Evolutionary conservation across 1,140 invertebrate species (phyloP).

Genomic region (Metopolophium dirhodum): DNA sequence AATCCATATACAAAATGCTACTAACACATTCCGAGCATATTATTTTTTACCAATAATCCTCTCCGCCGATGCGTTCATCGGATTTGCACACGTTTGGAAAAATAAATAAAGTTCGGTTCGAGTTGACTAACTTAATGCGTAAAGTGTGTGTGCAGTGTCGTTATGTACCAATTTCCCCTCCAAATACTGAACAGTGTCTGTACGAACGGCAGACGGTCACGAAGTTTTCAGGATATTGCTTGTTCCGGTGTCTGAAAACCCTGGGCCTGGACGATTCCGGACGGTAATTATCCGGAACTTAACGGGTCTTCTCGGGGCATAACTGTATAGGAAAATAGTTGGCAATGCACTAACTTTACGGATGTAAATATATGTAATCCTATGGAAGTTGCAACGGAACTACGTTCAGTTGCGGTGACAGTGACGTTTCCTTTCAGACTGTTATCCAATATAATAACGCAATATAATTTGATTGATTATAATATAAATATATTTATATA

Average conservation of each 20-base stretch:
- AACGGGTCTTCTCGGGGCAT: not conserved
- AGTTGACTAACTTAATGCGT: not conserved
- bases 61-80: not conserved
- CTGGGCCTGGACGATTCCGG: not conserved
- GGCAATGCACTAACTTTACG: not conserved
- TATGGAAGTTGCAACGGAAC: not conserved
- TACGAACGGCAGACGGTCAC: not conserved
- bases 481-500: no score
- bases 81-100: not conserved
- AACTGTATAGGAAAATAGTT: not conserved
- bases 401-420: not conserved
- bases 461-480: not conserved
- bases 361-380: not conserved
- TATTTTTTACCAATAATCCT: not conserved
- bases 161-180: not conserved
- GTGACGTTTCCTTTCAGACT: not conserved
- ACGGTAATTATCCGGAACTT: conserved; percentile 35
- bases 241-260: conserved; percentile 22
- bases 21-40: not conserved
- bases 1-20: no score
- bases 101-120: not conserved
- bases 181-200: not conserved
- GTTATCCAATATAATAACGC: not conserved
- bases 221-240: conserved; percentile 37
- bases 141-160: not conserved